A percentile compares a stretch with the other conserved stretches of the same genome.
phyloP scores from a whole-genome alignment of 2,888 invertebrate genomes.

The Cheilosia pagana region DNA sequence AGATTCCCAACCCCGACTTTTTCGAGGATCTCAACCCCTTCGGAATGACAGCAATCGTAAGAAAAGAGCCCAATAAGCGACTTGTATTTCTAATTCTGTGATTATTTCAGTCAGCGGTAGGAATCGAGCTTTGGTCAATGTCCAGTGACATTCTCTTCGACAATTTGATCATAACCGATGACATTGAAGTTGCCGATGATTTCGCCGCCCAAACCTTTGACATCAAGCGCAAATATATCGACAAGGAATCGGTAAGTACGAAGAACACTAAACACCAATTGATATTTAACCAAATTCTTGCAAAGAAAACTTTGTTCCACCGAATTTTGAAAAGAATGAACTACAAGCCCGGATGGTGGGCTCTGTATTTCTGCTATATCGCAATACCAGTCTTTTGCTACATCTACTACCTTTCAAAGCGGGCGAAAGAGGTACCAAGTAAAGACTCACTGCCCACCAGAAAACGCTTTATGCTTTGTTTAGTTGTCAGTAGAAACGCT shows the following conservation, averaged over 20 bases:
- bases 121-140: constrained; percentile 99
- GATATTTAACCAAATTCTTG: constrained; percentile 57
- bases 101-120: constrained; percentile 91
- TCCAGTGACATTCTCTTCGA: constrained; percentile 97
- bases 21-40: constrained; percentile 96
- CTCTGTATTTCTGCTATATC: constrained; percentile 90
- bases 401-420: constrained; percentile 87
- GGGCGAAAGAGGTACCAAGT: constrained; percentile 87
- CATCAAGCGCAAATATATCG: constrained; percentile 91
- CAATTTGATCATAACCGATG: constrained; percentile 96
- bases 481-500: constrained; percentile 48
- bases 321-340: constrained; percentile 89
- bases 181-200: constrained; percentile 88
- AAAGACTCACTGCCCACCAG: constrained; percentile 4
- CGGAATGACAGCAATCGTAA: constrained; percentile 94
- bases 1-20: constrained; percentile 95
- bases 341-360: constrained; percentile 92
- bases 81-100: neutral
- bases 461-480: constrained; percentile 15
- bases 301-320: constrained; percentile 89
- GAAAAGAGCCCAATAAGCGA: constrained; percentile 79
- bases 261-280: neutral
- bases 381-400: constrained; percentile 89
- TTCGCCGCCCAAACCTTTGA: constrained; percentile 94
- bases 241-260: constrained; percentile 91